Base-by-base conservation (phyloP, 2,797 vertebrate species). In the Myiothlypis coronata region DNA sequence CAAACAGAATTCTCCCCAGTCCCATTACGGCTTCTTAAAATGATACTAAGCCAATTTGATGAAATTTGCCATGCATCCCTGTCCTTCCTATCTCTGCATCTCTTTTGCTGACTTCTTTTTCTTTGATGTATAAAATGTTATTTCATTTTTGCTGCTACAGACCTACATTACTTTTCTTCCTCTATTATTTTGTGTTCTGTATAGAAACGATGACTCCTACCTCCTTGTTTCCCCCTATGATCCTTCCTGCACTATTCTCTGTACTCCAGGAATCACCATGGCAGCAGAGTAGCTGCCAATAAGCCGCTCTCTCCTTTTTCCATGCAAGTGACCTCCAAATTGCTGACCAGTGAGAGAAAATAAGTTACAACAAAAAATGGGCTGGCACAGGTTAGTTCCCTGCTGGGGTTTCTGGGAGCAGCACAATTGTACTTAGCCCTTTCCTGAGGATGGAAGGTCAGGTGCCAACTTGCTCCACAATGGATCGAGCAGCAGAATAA, bases 261-360 rank as follows among this genome's bases (percentile, higher is more conserved):
- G 18, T 81, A 43, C 82, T 78, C 44, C 39, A 88, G 44, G 52
- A 93, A 74, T 93, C 91, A 94, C 83, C 78, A 88, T 91, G 76
- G 72, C 55, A 94, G 89, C 76, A 81, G 56, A 94, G 72, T 3
- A 7, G 21, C 52, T 94, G 89, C 84, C 81, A 91, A 64, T 71
- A 85, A 75, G 44, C 76, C 70, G 21, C 50, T 86, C 27, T 71
- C 21, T 91, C 43, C 43, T 83, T 81, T 94, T 84, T 89, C 82
- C 55, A 32, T 61, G 43, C 72, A 86, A 93, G 82, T 88, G 55
- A 70, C 55, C 76, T 96, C 79, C 81, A 95, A 95, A 94, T 94
- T 94, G 89, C 76, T 89, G 91, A 91, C 82, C 87, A 86, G 92
- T 50, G 79, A 86, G 87, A 67, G 79, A 90, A 96, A 96, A 92